A percentile compares a stretch with the other conserved stretches of the same genome.
Evolutionary conservation across 1,140 invertebrate species (phyloP).

Genomic region (Eciton burchellii): DNA sequence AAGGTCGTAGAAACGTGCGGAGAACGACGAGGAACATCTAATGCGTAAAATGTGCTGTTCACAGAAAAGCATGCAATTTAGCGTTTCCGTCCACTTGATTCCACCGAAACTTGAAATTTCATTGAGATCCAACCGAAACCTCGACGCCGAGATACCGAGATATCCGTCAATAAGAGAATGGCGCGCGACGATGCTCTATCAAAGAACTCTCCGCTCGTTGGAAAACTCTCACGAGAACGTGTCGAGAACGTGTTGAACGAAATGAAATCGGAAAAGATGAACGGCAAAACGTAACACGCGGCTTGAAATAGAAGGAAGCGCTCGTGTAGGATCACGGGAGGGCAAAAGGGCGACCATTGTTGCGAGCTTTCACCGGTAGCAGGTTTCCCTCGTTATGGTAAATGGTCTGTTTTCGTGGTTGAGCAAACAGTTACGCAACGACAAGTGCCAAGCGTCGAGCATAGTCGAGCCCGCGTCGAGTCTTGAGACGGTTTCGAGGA

Average conservation of each 20-base stretch:
- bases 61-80: slow-evolving; percentile 23
- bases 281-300: too few relatives aligned
- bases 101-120: slow-evolving; percentile 14
- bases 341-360: slow-evolving; percentile 68
- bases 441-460: slow-evolving; percentile 77
- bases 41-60: slow-evolving; percentile 31
- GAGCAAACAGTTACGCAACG: slow-evolving; percentile 81
- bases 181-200: not conserved
- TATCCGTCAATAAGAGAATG: slow-evolving; percentile 3
- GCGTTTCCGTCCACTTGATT: not conserved
- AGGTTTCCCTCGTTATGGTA: slow-evolving; percentile 81
- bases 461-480: slow-evolving; percentile 72
- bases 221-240: not conserved
- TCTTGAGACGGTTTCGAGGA: slow-evolving; percentile 80
- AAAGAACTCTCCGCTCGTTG: not conserved
- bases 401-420: slow-evolving; percentile 81
- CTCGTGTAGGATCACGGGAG: slow-evolving; percentile 15
- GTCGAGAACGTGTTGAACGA: slow-evolving; percentile 20
- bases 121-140: too few relatives aligned
- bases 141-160: not conserved
- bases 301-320: slow-evolving; percentile 2
- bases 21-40: slow-evolving; percentile 33
- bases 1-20: slow-evolving; percentile 55
- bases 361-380: slow-evolving; percentile 63
- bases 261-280: slow-evolving; percentile 23